These are phyloP conservation scores for Sebastolobus altivelis DNA, from an alignment of 2,797 vertebrate species.

Conservation along the genomic window DNA sequence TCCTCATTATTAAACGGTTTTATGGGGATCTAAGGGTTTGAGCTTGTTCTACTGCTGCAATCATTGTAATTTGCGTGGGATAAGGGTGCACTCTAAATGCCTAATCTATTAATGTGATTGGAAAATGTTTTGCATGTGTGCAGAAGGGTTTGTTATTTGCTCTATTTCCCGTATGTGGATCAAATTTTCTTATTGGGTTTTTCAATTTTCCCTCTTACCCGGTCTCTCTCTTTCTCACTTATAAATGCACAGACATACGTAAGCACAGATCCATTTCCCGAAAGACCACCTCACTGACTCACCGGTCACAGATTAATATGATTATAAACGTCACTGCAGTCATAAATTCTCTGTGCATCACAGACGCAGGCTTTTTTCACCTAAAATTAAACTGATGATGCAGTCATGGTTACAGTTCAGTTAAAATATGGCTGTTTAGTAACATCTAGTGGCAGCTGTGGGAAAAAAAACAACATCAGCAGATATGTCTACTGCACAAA, in stretches of 20 bases:
- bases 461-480: neutral
- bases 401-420: neutral
- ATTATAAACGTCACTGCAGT: neutral
- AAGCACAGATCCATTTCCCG: constrained; percentile 7
- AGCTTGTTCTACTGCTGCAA: constrained; percentile 17
- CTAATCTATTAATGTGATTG: constrained; percentile 58
- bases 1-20: constrained; percentile 2
- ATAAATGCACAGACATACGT: constrained; percentile 8
- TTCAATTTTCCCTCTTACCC: neutral
- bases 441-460: constrained; percentile 41
- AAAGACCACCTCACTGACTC: neutral
- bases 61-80: constrained; percentile 46
- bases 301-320: neutral
- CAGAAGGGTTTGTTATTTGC: neutral
- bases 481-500: constrained; percentile 6
- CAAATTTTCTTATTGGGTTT: neutral
- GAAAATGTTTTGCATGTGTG: constrained; percentile 5
- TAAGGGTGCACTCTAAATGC: constrained; percentile 7
- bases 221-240: neutral
- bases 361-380: neutral
- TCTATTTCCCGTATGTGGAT: neutral
- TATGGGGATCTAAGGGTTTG: constrained; percentile 2
- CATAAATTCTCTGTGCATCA: neutral
- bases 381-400: constrained; percentile 15
- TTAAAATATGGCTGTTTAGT: constrained; percentile 20